These are phyloP conservation scores for Ancistrus triradiatus DNA, from an alignment of 2,113 vertebrate genomes.

Conservation along the genomic window DNA sequence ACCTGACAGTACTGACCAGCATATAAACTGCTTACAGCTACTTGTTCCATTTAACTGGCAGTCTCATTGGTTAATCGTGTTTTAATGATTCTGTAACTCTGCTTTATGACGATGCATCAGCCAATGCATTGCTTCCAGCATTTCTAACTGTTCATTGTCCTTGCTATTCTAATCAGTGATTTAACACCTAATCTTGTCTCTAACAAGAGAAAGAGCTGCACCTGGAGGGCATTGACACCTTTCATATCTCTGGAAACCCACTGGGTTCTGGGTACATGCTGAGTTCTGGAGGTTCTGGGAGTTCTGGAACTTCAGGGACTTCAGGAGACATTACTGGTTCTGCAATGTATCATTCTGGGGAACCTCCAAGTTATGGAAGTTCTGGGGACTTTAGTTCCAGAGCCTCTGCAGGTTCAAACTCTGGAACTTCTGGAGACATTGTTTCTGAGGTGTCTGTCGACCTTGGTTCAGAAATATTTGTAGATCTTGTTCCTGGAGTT, in stretches of 20 bases:
- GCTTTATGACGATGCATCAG: constrained; percentile 36
- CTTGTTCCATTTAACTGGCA: constrained; percentile 68
- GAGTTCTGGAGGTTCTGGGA: constrained; percentile 53
- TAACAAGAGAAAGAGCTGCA: constrained; percentile 78
- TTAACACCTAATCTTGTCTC: constrained; percentile 75
- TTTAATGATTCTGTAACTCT: constrained; percentile 32
- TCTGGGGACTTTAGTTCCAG: constrained; percentile 32
- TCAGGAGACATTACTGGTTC: constrained; percentile 1
- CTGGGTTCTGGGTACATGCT: constrained; percentile 53
- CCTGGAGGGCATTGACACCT: constrained; percentile 65
- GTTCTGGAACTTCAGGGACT: constrained; percentile 28
- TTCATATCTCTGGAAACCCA: constrained; percentile 52
- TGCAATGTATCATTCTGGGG: not conserved
- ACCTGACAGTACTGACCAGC: constrained; percentile 11
- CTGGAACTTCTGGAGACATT: constrained; percentile 22
- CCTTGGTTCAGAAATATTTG: constrained; percentile 27
- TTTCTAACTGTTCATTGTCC: constrained; percentile 45
- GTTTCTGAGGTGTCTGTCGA: not conserved
- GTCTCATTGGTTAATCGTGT: constrained; percentile 58
- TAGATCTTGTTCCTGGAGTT: constrained; percentile 45
- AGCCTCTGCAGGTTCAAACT: constrained; percentile 5
- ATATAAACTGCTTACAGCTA: constrained; percentile 41
- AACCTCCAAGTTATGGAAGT: constrained; percentile 27
- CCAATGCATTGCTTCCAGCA: constrained; percentile 44
- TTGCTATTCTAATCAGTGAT: constrained; percentile 53